Base-by-base conservation (phyloP, 2,113 vertebrate species). In the Ochotona curzoniae region DNA sequence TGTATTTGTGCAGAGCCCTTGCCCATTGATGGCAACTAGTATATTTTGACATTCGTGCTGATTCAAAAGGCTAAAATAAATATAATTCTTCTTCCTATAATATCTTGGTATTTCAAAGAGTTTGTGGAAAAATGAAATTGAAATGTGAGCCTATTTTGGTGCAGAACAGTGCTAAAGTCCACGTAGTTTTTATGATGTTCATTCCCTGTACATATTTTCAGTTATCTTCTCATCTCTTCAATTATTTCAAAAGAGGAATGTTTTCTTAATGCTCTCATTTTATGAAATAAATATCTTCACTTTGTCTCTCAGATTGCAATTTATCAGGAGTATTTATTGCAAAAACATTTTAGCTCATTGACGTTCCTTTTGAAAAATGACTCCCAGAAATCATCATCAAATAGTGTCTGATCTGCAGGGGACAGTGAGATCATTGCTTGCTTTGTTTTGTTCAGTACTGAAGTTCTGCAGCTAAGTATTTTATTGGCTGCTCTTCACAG, bases 41-140 rank as follows among this genome's bases (percentile, higher is more conserved):
- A 63, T 69, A 64, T 92, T 92, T 54, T 70, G 9, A 6, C 44
- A 1, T 57, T 78, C 54, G 8, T 49, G 60, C 30, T 87, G 21
- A 10, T 78, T 87, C 21, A 91, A 66, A 8, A 80, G 73, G 2
- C 25, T 35, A 75, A 89, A 89, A 23, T 91, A 85, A 89, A 38
- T 87, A 23, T 61, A 67, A 15, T n/a, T 11, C 12, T 71, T 64
- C 44, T 85, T 23, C 21, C 17, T 5, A 6, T n/a, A 71, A 54
- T 49, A 28, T 63, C 38, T 44, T 3, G 38, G 38, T 44, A 44
- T 44, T 44, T 44, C 38, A 44, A 44, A 44, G 38, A 44, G 38
- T 44, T 44, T 44, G 38, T 44, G 38, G 38, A 44, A 44, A 44
- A 6, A 44, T 44, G 38, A 6, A 3, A 44, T 44, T 44, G 38